phyloP scores from a whole-genome alignment of 1,140 invertebrate genomes.

The Chironomus striatipennis region DNA sequence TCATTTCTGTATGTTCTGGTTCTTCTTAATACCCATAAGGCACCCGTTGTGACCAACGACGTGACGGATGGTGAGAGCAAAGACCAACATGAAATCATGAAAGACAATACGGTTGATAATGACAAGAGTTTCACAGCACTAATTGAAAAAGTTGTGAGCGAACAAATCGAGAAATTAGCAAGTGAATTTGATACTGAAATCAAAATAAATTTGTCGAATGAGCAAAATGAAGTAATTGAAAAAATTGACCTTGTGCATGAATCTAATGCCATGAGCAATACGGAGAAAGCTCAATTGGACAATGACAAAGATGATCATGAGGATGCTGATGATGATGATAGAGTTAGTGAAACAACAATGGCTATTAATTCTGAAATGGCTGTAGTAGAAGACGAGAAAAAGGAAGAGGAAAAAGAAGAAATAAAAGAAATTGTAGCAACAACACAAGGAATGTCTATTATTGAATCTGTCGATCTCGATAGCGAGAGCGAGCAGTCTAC shows the following conservation, averaged over 20 bases:
- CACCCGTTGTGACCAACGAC: not conserved
- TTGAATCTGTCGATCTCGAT: not conserved
- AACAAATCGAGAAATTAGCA: not conserved
- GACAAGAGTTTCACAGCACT: not conserved
- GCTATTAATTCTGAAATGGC: too few relatives aligned
- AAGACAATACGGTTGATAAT: not conserved
- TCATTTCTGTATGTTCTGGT: not conserved
- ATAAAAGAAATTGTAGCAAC: not conserved
- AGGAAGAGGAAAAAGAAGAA: not conserved
- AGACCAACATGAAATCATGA: not conserved
- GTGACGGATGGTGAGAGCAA: not conserved
- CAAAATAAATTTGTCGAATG: not conserved
- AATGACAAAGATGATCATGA: too few relatives aligned
- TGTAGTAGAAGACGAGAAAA: too few relatives aligned
- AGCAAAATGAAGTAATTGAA: not conserved
- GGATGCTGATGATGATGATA: too few relatives aligned
- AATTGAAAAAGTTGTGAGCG: not conserved
- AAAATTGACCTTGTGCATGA: not conserved
- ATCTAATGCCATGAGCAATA: not conserved
- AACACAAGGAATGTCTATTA: not conserved
- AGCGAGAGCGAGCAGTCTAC: not conserved
- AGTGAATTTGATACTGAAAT: not conserved
- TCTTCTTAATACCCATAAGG: not conserved
- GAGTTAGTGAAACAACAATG: too few relatives aligned
- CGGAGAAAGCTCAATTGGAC: not conserved